A percentile compares a stretch with the other conserved stretches of the same genome.
Conservation (phyloP, 2,113 vertebrate genomes). For the cat (Felis catus) region DNA sequence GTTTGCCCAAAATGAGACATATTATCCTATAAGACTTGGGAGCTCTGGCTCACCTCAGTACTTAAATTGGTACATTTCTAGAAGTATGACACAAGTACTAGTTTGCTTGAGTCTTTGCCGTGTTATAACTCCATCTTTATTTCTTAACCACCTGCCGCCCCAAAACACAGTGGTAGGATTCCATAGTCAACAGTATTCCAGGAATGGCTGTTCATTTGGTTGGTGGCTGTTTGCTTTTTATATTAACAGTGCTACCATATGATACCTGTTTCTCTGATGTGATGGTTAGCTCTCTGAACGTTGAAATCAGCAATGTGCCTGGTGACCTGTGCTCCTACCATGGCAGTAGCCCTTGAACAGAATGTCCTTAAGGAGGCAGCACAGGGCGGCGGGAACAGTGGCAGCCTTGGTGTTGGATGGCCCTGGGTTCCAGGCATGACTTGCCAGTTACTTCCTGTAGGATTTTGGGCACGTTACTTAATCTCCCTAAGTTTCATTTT, state of each 20-base stretch:
- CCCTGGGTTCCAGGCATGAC: neutral
- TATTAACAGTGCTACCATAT: neutral
- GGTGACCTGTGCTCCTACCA: neutral
- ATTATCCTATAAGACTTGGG: neutral
- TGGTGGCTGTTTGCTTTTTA: neutral
- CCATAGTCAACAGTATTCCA: neutral
- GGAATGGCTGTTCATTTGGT: neutral
- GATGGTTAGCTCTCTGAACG: neutral
- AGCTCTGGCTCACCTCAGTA: neutral
- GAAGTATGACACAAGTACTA: neutral
- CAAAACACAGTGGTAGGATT: neutral
- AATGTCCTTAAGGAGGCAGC: neutral
- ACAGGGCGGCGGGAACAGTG: neutral
- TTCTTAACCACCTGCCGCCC: neutral
- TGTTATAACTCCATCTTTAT: neutral
- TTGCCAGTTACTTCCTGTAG: neutral
- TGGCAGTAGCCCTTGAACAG: neutral
- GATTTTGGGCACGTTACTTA: neutral
- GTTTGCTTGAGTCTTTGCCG: neutral
- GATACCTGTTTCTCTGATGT: neutral
- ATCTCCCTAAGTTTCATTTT: neutral
- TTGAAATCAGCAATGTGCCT: neutral
- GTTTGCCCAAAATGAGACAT: neutral
- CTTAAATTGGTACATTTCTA: neutral
- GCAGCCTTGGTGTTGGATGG: neutral